phyloP scores from a whole-genome alignment of 1,140 invertebrate species.

The Tribolium madens region DNA sequence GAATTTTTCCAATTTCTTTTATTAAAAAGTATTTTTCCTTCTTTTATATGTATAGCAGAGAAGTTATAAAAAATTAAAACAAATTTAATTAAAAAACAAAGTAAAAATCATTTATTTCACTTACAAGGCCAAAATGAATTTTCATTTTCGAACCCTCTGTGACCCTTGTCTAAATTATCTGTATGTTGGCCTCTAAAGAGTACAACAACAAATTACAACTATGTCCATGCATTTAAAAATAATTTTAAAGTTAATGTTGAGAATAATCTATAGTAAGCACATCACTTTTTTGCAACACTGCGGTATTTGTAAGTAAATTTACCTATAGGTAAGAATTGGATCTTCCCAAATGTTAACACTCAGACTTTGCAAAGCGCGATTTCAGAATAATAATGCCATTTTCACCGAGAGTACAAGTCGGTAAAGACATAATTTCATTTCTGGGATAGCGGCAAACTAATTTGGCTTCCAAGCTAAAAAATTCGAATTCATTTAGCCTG shows the following conservation, averaged over 20 bases:
- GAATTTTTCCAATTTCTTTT: background rate
- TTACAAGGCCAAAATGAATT: background rate
- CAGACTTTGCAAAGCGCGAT: background rate
- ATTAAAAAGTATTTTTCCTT: too few relatives aligned
- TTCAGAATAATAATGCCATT: conserved; percentile 13
- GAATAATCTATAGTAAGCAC: too few relatives aligned
- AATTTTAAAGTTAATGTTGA: too few relatives aligned
- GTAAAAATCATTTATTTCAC: too few relatives aligned
- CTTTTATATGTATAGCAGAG: too few relatives aligned
- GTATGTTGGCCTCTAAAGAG: background rate
- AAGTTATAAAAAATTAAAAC: too few relatives aligned
- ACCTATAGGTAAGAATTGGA: background rate
- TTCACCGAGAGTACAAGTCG: conserved; percentile 12
- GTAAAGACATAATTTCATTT: background rate
- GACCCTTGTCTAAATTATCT: background rate
- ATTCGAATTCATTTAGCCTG: background rate
- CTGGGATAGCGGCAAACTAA: background rate
- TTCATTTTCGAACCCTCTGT: background rate
- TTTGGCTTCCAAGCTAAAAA: background rate
- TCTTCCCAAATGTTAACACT: background rate
- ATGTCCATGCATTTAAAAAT: too few relatives aligned
- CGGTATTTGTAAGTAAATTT: background rate
- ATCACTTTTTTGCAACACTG: background rate
- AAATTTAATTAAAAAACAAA: too few relatives aligned
- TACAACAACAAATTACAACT: too few relatives aligned